Base-by-base conservation (phyloP, 1,140 invertebrate genomes). In the Odontomachus brunneus region DNA sequence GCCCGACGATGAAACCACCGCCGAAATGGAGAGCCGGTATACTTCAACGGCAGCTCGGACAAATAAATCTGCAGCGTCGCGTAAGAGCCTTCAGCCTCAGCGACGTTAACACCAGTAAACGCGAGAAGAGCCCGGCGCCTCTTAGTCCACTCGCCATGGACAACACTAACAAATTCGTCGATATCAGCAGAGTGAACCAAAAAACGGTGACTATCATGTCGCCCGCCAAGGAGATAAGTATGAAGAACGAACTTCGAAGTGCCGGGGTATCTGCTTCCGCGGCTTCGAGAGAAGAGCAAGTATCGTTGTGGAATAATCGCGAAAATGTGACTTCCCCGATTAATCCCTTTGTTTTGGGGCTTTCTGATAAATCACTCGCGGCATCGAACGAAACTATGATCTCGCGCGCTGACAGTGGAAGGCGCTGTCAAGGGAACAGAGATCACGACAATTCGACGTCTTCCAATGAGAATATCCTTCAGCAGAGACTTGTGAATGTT, bases 141-240 rank as follows among this genome's bases (percentile, higher is more conserved):
- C 85, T 91, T 1, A 94, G 92, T 85, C 92, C 92, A 0, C 67
- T 93, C 22, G 91, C 91, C 1, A 48, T 90, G 12, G 89, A 91
- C 14, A 63, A 84, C 83, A 53, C 38, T 5, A 60, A 63, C 15
- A 74, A 44, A 15, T 51, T 14, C 0, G 0, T 78, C 12, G 63
- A 75, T 11, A 14, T 55, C 24, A 67, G 22, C 14, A 84, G 62
- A 48, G 0, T 84, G 84, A 87, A 0, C 19, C 89, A 90, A 53
- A 94, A 93, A 51, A 92, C 92, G 2, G 92, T 94, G 7, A 94
- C 93, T 0, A 94, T 93, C 14, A 67, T 92, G 15, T 91, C 93
- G 5, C 91, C 92, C 0, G 66, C 55, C 5, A 24, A 83, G 17
- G 33, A 80, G 22, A 29, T 78, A 2, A 73, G 22, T 38, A 44